Conservation (phyloP, 2,797 vertebrate species). For the Hoplostethus mediterraneus region DNA sequence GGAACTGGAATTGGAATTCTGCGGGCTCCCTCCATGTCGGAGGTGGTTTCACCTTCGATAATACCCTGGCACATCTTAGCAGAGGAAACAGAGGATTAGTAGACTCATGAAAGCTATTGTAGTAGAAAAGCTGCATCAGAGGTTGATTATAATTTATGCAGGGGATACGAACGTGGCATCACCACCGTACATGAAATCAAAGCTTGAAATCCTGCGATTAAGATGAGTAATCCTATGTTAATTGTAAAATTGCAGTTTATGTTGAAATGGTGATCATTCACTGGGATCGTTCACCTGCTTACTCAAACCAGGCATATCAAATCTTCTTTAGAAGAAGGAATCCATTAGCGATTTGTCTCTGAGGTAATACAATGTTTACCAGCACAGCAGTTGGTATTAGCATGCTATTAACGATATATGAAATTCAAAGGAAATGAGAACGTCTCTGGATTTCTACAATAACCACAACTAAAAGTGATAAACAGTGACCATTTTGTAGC, state of each 20-base stretch:
- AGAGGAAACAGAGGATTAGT: slow-evolving; percentile 64
- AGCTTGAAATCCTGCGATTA: slow-evolving; percentile 69
- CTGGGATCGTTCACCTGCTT: slow-evolving; percentile 21
- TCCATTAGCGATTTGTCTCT: not conserved
- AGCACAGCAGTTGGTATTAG: not conserved
- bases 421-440: not conserved
- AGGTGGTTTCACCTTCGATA: slow-evolving; percentile 68
- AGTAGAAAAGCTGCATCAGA: slow-evolving; percentile 61
- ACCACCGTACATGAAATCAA: slow-evolving; percentile 34
- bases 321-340: slow-evolving; percentile 13
- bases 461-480: not conserved
- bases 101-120: slow-evolving; percentile 60
- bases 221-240: slow-evolving; percentile 67
- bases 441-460: not conserved
- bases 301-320: slow-evolving; percentile 38
- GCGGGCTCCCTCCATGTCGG: slow-evolving; percentile 19
- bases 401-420: slow-evolving; percentile 1
- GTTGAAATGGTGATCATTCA: slow-evolving; percentile 41
- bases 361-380: not conserved
- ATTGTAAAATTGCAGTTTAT: slow-evolving; percentile 50
- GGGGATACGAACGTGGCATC: slow-evolving; percentile 57
- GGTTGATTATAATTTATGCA: slow-evolving; percentile 55
- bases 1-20: slow-evolving; percentile 59
- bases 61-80: too few relatives aligned
- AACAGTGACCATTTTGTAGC: slow-evolving; percentile 21